A percentile compares a stretch with the other conserved stretches of the same genome.
phyloP scores from a whole-genome alignment of 2,888 invertebrate genomes.

The Acanthosepion lycidas region DNA sequence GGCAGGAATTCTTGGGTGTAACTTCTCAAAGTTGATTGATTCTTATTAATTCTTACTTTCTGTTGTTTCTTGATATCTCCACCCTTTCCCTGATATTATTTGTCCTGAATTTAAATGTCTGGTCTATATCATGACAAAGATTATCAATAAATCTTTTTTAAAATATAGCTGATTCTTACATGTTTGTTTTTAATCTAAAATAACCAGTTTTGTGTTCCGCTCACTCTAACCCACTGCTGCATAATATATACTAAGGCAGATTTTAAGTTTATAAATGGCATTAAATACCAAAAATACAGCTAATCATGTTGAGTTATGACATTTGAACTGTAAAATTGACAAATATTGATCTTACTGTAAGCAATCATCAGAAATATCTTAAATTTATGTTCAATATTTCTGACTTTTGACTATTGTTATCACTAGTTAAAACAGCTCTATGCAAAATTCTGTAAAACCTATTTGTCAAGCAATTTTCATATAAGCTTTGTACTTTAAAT shows the following conservation, averaged over 20 bases:
- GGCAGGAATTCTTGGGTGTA: neutral
- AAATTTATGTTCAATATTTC: conserved; percentile 2
- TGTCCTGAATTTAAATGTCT: neutral
- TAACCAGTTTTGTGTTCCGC: neutral
- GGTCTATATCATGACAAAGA: neutral
- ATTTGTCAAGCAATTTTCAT: too few relatives aligned
- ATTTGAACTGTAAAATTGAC: too few relatives aligned
- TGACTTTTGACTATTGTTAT: neutral
- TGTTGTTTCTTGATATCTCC: neutral
- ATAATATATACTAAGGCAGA: neutral
- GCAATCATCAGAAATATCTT: neutral
- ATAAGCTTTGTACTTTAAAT: neutral
- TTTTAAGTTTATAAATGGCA: neutral
- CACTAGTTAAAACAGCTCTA: neutral
- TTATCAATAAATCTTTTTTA: conserved; percentile 23
- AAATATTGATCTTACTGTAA: neutral
- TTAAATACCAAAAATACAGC: neutral
- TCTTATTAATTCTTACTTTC: neutral
- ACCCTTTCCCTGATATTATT: neutral
- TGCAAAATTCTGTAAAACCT: too few relatives aligned
- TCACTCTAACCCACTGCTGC: neutral
- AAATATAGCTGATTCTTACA: neutral
- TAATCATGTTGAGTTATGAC: too few relatives aligned
- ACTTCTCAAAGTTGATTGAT: neutral
- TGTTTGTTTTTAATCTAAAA: conserved; percentile 8